phyloP scores from a whole-genome alignment of 2,888 invertebrate species.

The Galerucella nymphaeae region DNA sequence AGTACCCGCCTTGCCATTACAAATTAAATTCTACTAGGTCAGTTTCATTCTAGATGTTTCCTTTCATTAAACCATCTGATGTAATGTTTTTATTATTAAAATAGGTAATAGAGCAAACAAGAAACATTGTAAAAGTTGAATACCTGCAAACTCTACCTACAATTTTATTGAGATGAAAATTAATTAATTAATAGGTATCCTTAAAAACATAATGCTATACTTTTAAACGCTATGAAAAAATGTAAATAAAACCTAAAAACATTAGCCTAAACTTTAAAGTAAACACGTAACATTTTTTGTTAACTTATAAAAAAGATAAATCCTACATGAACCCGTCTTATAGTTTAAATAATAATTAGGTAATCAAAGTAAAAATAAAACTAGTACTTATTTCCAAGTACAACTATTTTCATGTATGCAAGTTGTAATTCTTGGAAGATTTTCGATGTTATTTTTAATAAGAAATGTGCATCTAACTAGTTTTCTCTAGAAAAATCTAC shows the following conservation, averaged over 20 bases:
- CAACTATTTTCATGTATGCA: neutral
- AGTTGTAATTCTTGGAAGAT: neutral
- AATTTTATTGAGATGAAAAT: neutral
- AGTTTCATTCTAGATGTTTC: conserved; percentile 19
- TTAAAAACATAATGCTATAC: neutral
- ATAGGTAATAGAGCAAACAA: neutral
- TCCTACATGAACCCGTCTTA: neutral
- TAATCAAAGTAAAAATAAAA: neutral
- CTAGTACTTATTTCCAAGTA: conserved; percentile 2
- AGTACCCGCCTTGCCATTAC: conserved; percentile 20
- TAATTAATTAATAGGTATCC: neutral
- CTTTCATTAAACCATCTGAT: conserved; percentile 19
- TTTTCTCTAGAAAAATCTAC: neutral
- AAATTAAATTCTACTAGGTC: conserved; percentile 25
- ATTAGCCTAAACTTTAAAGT: no score
- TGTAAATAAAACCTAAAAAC: no score
- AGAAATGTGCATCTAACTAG: neutral
- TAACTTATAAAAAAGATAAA: neutral
- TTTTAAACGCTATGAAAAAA: neutral
- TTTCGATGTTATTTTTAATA: neutral
- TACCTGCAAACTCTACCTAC: neutral
- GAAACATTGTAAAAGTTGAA: neutral
- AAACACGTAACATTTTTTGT: no score
- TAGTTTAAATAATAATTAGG: neutral
- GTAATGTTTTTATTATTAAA: conserved; percentile 11